Conservation (phyloP, 1,140 invertebrate species). For the Microplitis mediator region DNA sequence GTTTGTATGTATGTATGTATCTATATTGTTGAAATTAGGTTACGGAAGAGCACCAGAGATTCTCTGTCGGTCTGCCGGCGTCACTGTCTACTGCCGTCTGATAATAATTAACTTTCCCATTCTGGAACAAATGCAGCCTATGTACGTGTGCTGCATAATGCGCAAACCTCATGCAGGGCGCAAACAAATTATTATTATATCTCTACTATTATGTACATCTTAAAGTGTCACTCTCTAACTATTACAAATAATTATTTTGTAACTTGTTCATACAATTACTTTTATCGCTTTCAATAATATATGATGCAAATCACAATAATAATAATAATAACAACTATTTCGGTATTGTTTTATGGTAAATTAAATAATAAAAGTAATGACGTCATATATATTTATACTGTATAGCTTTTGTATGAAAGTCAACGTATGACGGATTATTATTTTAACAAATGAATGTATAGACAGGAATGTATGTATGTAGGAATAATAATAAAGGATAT, state of each 20-base stretch:
- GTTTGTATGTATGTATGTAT: neutral
- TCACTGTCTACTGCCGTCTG: slow-evolving; percentile 8
- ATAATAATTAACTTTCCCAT: slow-evolving; percentile 49
- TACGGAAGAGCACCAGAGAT: slow-evolving; percentile 21
- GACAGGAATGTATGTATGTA: neutral
- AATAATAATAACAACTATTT: neutral
- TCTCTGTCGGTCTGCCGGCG: slow-evolving; percentile 17
- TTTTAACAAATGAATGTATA: neutral
- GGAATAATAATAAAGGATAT: neutral
- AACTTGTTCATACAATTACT: neutral
- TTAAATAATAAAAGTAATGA: neutral
- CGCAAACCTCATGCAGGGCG: slow-evolving; percentile 1
- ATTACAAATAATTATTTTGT: neutral
- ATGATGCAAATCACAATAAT: too few species aligned
- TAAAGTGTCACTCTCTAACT: neutral
- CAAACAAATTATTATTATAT: neutral
- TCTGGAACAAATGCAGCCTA: slow-evolving; percentile 22
- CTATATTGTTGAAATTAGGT: slow-evolving; percentile 16
- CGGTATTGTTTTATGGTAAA: neutral
- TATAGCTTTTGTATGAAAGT: too few species aligned
- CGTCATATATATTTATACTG: neutral
- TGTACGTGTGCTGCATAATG: neutral
- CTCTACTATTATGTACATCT: neutral
- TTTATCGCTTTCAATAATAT: too few species aligned
- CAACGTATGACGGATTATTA: neutral